Base-by-base conservation (phyloP, 2,888 invertebrate species). In the Patella depressa region DNA sequence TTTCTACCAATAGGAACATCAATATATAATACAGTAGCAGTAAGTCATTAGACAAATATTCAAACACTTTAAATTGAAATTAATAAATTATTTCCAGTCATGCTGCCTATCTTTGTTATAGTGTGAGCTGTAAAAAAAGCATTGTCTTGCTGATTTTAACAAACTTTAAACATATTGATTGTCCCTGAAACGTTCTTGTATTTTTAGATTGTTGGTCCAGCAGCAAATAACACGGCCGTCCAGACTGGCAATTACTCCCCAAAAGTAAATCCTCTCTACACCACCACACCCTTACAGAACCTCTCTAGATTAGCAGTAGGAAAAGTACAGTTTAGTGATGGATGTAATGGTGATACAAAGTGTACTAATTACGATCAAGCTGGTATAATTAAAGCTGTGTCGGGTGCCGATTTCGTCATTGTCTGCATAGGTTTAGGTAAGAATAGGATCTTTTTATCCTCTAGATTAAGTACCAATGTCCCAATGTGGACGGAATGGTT, bases 141-240 rank as follows among this genome's bases (percentile, higher is more conserved):
- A 45, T 45, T 45, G 7, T 45, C 45, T 45, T 45, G 45, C 5
- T 34, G 34, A 34, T 34, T 34, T 34, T 5, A 34, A 34, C 34
- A 34, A 4, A 34, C 4, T 34, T 3, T 34, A 5, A 34, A 34
- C 34, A 34, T 7, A 34, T 34, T 34, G 34, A 34, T 34, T 5
- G 34, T 7, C 7, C 34, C 34, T 34, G 34, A 45, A 9, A 45
- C 45, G 7, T 24, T 15, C 12, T 12, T 65, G 54, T 57, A 14
- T 75, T 75, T 84, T 7, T 75, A 89, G 89, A 81, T 90, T 17
- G 79, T 90, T 70, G 90, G 90, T n/a, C 90, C 90, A 9, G 86
- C 89, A 84, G 85, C 88, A 9, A 80, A 89, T 73, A 88, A 89
- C 75, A 65, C 85, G 17, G 78, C 73, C 1, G 84, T 85, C 70